Conservation (phyloP, 2,888 invertebrate species). For the Siphlonurus alternatus region DNA sequence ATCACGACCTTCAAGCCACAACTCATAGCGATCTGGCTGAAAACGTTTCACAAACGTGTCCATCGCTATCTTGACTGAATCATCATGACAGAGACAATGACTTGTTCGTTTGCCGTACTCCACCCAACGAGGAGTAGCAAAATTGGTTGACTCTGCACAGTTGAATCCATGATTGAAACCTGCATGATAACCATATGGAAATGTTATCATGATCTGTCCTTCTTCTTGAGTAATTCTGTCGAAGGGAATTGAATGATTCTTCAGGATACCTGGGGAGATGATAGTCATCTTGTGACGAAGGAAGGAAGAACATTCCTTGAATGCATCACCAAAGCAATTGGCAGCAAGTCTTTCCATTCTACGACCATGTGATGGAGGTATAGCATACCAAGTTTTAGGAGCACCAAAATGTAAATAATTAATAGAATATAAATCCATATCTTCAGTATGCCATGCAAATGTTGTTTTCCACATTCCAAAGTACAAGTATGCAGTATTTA, state of each 20-base stretch:
- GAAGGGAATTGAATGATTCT: constrained; percentile 35
- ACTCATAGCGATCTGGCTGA: constrained; percentile 29
- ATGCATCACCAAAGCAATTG: constrained; percentile 26
- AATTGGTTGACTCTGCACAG: constrained; percentile 44
- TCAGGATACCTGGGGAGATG: constrained; percentile 35
- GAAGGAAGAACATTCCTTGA: constrained; percentile 28
- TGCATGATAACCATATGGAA: constrained; percentile 42
- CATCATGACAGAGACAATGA: constrained; percentile 18
- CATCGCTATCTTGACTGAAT: constrained; percentile 29
- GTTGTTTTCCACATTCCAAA: constrained; percentile 48
- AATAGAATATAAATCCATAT: constrained; percentile 40
- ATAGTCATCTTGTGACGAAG: constrained; percentile 39
- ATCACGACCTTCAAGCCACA: constrained; percentile 33
- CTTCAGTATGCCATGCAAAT: constrained; percentile 46
- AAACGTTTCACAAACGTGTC: constrained; percentile 32
- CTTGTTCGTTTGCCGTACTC: constrained; percentile 35
- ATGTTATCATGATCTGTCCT: constrained; percentile 44
- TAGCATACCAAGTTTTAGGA: constrained; percentile 25
- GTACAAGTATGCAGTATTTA: constrained; percentile 43
- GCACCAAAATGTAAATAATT: neutral
- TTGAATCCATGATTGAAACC: constrained; percentile 44
- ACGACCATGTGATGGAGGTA: constrained; percentile 38
- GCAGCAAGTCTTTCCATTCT: constrained; percentile 30
- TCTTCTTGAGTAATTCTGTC: constrained; percentile 31
- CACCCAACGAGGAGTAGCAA: constrained; percentile 39